phyloP scores from a whole-genome alignment of 2,888 invertebrate genomes.

The Choristoneura rosaceana region DNA sequence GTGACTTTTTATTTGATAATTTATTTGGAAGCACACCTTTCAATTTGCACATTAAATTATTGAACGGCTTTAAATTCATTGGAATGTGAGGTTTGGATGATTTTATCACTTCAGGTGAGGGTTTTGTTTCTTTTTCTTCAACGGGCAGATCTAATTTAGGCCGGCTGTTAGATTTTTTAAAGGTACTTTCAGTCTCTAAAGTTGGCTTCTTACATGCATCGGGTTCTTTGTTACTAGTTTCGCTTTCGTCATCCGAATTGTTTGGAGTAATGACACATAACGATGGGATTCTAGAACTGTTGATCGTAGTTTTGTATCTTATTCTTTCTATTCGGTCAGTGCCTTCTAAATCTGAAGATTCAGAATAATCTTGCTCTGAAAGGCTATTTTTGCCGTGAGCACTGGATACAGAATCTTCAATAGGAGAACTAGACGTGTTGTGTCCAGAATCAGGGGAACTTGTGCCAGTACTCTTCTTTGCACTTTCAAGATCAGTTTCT shows the following conservation, averaged over 20 bases:
- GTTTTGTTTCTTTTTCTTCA: conserved; percentile 67
- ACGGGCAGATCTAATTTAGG: conserved; percentile 75
- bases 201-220: conserved; percentile 58
- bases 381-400: conserved; percentile 89
- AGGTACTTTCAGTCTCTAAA: conserved; percentile 58
- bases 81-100: conserved; percentile 63
- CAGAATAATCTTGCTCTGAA: conserved; percentile 93
- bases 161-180: conserved; percentile 61
- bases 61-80: conserved; percentile 79
- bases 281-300: conserved; percentile 94
- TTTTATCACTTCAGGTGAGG: conserved; percentile 56
- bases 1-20: conserved; percentile 81
- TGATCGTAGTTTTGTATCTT: conserved; percentile 93
- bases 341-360: conserved; percentile 95
- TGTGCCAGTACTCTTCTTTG: conserved; percentile 87
- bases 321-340: conserved; percentile 94
- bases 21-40: conserved; percentile 87
- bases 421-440: conserved; percentile 92
- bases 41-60: conserved; percentile 90
- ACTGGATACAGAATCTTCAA: conserved; percentile 90
- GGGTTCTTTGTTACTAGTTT: conserved; percentile 69
- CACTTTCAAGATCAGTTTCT: conserved; percentile 75
- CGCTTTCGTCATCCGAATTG: conserved; percentile 94
- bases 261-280: conserved; percentile 96
- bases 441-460: conserved; percentile 93